Conservation (phyloP, 2,888 invertebrate species). For the Deilephila elpenor region DNA sequence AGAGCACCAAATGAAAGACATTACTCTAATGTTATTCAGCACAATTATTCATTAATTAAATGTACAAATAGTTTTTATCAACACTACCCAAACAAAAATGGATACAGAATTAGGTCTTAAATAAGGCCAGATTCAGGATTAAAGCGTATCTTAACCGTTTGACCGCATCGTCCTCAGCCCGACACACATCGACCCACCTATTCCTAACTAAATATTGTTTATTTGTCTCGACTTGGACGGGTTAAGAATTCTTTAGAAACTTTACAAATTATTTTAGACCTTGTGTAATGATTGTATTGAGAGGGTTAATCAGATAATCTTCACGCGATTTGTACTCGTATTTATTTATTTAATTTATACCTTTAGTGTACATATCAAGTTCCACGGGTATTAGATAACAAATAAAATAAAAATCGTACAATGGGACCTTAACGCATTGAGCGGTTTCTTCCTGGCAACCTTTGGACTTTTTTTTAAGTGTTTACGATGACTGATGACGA, state of each 20-base stretch:
- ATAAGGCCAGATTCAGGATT: background rate
- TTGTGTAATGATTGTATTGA: background rate
- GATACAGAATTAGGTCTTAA: background rate
- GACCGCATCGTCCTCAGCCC: constrained; percentile 6
- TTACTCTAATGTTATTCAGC: too few relatives aligned
- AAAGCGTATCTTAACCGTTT: background rate
- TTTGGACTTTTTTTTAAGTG: too few relatives aligned
- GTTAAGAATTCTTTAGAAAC: constrained; percentile 7
- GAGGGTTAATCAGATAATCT: background rate
- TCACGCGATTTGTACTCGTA: too few relatives aligned
- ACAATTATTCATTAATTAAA: background rate
- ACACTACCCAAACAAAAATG: background rate
- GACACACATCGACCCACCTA: constrained; percentile 18
- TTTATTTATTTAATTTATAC: too few relatives aligned
- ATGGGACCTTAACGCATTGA: too few relatives aligned
- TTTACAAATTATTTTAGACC: background rate
- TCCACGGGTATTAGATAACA: too few relatives aligned
- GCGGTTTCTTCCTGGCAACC: too few relatives aligned
- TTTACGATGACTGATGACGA: too few relatives aligned
- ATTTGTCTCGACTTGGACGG: constrained; percentile 6
- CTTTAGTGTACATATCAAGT: too few relatives aligned
- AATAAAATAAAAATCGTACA: too few relatives aligned
- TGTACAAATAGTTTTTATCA: background rate
- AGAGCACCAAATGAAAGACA: too few relatives aligned
- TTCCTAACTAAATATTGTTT: constrained; percentile 23